Evolutionary conservation across 2,113 vertebrate genomes (phyloP), one percentile per base, ranked within the genome.

Genomic region (Megaleporinus macrocephalus): DNA sequence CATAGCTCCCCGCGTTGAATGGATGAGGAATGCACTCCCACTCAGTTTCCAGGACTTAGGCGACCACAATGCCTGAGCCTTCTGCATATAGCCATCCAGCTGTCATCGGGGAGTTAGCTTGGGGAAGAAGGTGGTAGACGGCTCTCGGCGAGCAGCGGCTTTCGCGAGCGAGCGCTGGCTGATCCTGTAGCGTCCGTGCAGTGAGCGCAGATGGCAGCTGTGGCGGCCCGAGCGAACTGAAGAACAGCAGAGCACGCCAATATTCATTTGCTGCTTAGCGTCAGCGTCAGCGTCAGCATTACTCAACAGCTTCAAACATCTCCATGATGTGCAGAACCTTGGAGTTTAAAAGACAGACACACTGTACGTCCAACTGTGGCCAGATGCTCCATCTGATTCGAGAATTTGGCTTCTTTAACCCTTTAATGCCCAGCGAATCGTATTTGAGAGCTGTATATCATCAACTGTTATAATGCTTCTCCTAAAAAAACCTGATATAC

Each of bases 41-140:
- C 87, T 93, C 87, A 73, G 83, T 90, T 90, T 92, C 88, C 86
- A 81, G 76, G 66, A 65, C 72, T 83, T 81, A 76, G 83, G 75
- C 73, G 73, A 83, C 69, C 55, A 78, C 78, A 80, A 70, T 33
- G 53, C 74, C 53, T 57, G 75, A 81, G 78, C 55, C 73, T 71
- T 90, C 91, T 91, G 85, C 79, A 91, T 90, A 87, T 89, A 92
- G 90, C 90, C 24, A 36, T 88, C 84, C 92, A 93, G 92, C 92
- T 94, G 93, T 92, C 91, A 87, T 87, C 79, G 68, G 76, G 70
- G 79, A 80, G 76, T 83, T 83, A 72, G 71, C 75, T 63, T 44
- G 51, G 55, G 44, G 51, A 57, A 65, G 61, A 85, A 84, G 87
- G 83, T 86, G 84, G 83, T 82, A 87, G 76, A 73, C 86, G 76